phyloP scores from a whole-genome alignment of 2,797 vertebrate species.

The Eurystomus glaucurus region DNA sequence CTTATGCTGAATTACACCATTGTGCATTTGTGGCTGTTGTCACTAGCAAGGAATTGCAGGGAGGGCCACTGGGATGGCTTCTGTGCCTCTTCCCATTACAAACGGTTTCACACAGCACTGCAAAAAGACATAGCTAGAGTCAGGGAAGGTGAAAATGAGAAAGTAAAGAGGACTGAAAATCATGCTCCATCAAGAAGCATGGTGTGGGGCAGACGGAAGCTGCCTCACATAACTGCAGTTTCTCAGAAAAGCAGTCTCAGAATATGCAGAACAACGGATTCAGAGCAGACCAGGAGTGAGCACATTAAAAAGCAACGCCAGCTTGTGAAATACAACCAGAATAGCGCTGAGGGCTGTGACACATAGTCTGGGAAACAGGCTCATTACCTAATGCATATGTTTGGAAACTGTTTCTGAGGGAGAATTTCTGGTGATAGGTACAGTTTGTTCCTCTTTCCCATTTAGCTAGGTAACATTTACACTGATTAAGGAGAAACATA shows the following conservation, averaged over 20 bases:
- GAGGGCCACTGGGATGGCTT: neutral
- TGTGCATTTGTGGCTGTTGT: neutral
- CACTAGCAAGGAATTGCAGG: neutral
- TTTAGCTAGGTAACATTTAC: conserved; percentile 61
- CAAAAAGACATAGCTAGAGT: neutral
- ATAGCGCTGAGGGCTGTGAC: conserved; percentile 42
- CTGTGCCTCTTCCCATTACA: neutral
- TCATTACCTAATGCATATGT: conserved; percentile 65
- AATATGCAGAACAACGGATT: conserved; percentile 20
- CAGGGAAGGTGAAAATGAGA: neutral
- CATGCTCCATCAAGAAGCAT: neutral
- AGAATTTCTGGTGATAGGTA: conserved; percentile 54
- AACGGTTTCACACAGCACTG: neutral
- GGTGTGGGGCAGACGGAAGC: neutral
- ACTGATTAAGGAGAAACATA: conserved; percentile 20
- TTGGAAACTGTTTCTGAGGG: conserved; percentile 51
- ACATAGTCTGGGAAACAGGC: conserved; percentile 40
- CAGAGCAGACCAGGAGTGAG: conserved; percentile 4
- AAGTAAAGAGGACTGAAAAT: neutral
- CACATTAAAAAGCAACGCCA: conserved; percentile 1
- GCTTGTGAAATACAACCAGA: conserved; percentile 48
- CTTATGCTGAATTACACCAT: neutral
- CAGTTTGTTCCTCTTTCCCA: conserved; percentile 35
- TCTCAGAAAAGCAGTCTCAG: conserved; percentile 12
- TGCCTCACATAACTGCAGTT: neutral